phyloP scores from a whole-genome alignment of 2,888 invertebrate genomes.

The Bombylius major region DNA sequence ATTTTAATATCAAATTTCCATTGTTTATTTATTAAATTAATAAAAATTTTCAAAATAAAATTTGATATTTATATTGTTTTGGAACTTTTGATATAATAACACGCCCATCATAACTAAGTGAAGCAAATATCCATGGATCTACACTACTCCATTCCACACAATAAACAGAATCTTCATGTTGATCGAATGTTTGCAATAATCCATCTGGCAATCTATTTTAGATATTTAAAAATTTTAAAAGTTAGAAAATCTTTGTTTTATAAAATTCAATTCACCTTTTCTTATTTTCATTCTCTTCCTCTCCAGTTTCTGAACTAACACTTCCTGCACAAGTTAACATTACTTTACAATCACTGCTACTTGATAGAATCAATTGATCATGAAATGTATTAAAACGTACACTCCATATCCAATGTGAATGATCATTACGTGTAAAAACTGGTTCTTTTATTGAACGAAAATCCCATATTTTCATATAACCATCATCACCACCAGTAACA shows the following conservation, averaged over 20 bases:
- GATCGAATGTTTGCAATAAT: constrained; percentile 82
- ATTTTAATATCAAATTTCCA: neutral
- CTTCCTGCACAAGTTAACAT: constrained; percentile 76
- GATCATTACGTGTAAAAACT: constrained; percentile 66
- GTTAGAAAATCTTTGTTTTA: neutral
- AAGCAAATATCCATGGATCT: constrained; percentile 99
- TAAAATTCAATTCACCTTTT: constrained; percentile 5
- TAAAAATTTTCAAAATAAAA: constrained; percentile 51
- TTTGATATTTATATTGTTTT: constrained; percentile 87
- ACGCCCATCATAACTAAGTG: constrained; percentile 92
- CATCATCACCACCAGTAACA: constrained; percentile 92
- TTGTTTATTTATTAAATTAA: neutral
- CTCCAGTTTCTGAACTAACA: constrained; percentile 66
- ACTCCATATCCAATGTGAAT: constrained; percentile 91
- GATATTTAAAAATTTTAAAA: neutral
- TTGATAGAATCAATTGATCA: constrained; percentile 86
- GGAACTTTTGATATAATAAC: constrained; percentile 88
- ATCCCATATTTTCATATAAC: constrained; percentile 92
- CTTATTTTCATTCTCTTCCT: constrained; percentile 31
- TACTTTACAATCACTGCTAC: constrained; percentile 90
- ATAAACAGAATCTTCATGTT: constrained; percentile 97
- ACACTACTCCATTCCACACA: constrained; percentile 94
- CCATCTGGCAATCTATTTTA: constrained; percentile 52
- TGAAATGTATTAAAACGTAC: constrained; percentile 93
- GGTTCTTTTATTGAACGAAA: constrained; percentile 68